These are phyloP conservation scores for Onychomys arenicola DNA, from an alignment of 2,797 vertebrate species.

Conservation along the genomic window DNA sequence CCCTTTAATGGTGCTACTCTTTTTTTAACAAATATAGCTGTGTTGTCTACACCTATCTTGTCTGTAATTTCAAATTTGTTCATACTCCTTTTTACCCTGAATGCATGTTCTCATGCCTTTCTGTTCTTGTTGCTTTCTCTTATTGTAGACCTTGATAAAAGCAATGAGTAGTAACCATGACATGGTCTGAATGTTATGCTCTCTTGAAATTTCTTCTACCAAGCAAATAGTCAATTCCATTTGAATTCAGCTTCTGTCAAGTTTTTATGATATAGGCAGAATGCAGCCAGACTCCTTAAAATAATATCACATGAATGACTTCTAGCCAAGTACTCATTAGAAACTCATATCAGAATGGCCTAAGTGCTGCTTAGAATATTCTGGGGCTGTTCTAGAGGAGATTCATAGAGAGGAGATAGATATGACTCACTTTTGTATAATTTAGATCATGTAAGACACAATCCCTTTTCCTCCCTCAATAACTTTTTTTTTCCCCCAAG, in stretches of 20 bases:
- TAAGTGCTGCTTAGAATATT: not conserved
- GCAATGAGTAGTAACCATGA: not conserved
- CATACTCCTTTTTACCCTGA: not conserved
- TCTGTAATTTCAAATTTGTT: not conserved
- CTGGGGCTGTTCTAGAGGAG: too few relatives aligned
- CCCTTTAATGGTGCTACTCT: not conserved
- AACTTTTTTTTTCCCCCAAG: constrained; percentile 11
- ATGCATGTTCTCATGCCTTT: not conserved
- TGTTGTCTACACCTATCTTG: not conserved
- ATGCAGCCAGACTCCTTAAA: not conserved
- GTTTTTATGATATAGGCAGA: not conserved
- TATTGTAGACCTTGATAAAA: not conserved
- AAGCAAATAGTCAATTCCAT: not conserved
- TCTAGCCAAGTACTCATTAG: not conserved
- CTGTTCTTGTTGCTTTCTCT: not conserved
- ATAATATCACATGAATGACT: not conserved
- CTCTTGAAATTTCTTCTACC: not conserved
- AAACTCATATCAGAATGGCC: not conserved
- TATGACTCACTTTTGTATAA: not conserved
- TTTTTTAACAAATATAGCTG: not conserved
- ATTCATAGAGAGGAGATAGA: accelerated
- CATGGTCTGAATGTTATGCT: not conserved
- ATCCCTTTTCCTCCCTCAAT: constrained; percentile 5
- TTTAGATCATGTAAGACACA: not conserved
- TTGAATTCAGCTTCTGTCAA: not conserved